Evolutionary conservation across 2,888 invertebrate genomes (phyloP), one percentile per base, ranked within the genome.

Genomic region (Dryadula phaetusa): DNA sequence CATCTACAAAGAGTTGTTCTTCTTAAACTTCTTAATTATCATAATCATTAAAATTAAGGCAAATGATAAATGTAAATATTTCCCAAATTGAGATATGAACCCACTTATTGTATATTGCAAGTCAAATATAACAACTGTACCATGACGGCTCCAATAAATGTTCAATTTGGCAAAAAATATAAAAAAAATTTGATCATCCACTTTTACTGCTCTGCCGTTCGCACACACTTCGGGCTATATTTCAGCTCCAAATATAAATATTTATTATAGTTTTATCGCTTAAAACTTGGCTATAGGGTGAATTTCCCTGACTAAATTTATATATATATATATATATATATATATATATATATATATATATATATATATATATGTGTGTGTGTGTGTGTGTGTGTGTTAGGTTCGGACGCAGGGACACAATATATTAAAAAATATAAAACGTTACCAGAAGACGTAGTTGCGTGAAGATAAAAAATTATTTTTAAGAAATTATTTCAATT

Each of bases 141-240:
- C 8, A 32, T 32, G 20, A 1, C 46, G 12, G 12, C 10, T 3
- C 10, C 20, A 46, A 20, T 46, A 20, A 20, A 20, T 20, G 22
- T 14, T 47, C 14, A 22, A 20, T 47, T 25, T 49, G 47, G 22
- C 22, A 25, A 49, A 49, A 49, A 25, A 6, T 25, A n/a, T 49
- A n/a, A 14, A 25, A 49, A 52, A 52, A 28, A 52, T 52, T 52
- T n/a, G 8, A 49, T n/a, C 28, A 12, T 25, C 49, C 7, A 32
- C 1, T 52, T 52, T 52, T 32, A 16, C 28, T 52, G 28, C 28
- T 49, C n/a, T 28, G 28, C 28, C 28, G 28, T 10, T 3, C 49
- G 28, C 49, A 49, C 8, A 10, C 10, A 49, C 28, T 49, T 16
- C 28, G 28, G 25, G n/a, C 49, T 49, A n/a, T 49, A 28, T 28